These are phyloP conservation scores for Pelecanoides urinatrix DNA, from an alignment of 2,113 vertebrate species.

Conservation along the genomic window DNA sequence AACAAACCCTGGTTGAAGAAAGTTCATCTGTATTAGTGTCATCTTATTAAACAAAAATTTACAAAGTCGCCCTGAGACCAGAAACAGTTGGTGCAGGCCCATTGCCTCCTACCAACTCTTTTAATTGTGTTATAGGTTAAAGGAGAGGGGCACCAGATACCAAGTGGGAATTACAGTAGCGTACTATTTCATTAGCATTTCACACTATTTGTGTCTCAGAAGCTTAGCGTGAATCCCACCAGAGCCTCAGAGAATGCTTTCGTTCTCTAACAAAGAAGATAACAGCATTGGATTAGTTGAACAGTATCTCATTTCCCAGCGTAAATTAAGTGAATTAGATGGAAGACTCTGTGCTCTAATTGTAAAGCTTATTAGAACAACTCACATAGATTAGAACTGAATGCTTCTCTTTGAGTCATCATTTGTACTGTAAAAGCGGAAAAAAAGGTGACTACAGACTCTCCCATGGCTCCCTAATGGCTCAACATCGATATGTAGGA, in stretches of 20 bases:
- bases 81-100: background rate
- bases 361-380: conserved; percentile 58
- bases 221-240: conserved; percentile 51
- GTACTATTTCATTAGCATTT: conserved; percentile 30
- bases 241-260: conserved; percentile 38
- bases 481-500: background rate
- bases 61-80: background rate
- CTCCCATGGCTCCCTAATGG: background rate
- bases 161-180: background rate
- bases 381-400: conserved; percentile 36
- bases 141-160: background rate
- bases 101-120: background rate
- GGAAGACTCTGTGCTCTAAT: conserved; percentile 49
- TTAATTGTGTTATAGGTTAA: background rate
- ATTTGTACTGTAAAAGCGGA: background rate
- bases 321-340: conserved; percentile 69
- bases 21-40: background rate
- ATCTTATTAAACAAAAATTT: background rate
- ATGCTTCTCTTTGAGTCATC: conserved; percentile 14
- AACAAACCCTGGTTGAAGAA: background rate
- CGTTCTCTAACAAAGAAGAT: conserved; percentile 49
- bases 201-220: conserved; percentile 25
- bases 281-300: conserved; percentile 47
- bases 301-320: conserved; percentile 58
- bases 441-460: background rate